Conservation (phyloP, 1,140 invertebrate species). For the Panonychus citri region DNA sequence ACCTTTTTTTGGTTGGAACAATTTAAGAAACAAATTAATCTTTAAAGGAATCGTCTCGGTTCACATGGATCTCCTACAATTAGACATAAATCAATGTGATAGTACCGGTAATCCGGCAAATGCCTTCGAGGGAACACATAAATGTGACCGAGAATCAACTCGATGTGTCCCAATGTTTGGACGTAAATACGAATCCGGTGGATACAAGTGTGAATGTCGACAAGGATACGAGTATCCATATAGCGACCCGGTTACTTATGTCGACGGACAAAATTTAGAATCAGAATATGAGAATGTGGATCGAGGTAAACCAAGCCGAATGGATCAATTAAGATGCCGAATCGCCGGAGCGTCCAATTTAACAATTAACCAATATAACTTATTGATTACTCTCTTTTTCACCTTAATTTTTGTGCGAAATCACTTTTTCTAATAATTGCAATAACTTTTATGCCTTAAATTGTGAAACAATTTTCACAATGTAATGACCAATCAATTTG, state of each 20-base stretch:
- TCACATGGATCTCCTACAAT: conserved; percentile 60
- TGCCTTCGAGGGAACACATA: conserved; percentile 82
- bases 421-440: too few relatives aligned
- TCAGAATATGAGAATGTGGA: conserved; percentile 75
- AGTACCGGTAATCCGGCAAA: conserved; percentile 56
- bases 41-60: conserved; percentile 87
- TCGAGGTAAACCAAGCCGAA: conserved; percentile 30
- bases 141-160: conserved; percentile 70
- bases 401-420: too few relatives aligned
- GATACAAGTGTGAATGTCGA: conserved; percentile 94
- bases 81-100: conserved; percentile 89
- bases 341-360: conserved; percentile 30
- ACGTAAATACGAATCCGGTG: conserved; percentile 62
- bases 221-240: conserved; percentile 95
- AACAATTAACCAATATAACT: too few relatives aligned
- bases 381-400: too few relatives aligned
- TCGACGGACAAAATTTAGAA: conserved; percentile 83
- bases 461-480: too few relatives aligned
- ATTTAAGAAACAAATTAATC: conserved; percentile 63
- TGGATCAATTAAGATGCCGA: conserved; percentile 43
- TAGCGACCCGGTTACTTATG: conserved; percentile 78
- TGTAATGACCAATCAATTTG: too few relatives aligned
- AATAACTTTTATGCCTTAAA: too few relatives aligned
- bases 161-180: conserved; percentile 88
- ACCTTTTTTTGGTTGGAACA: conserved; percentile 93